Evolutionary conservation across 2,113 vertebrate species (phyloP), one percentile per base, ranked within the genome.

Genomic region (Carettochelys insculpta): DNA sequence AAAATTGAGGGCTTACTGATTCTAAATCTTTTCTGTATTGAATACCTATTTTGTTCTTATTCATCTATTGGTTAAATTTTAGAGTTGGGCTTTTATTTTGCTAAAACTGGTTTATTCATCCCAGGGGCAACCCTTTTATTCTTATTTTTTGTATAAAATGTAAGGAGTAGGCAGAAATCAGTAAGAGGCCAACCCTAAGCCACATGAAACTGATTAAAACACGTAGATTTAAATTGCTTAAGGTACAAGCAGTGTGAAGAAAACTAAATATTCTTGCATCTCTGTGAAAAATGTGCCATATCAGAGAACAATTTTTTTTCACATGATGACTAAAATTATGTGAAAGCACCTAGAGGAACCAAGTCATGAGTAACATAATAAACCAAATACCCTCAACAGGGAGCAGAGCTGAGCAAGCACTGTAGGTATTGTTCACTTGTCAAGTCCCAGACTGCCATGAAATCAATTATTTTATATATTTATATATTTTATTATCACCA

Each of bases 131-230:
- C 16, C 34, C 16, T n/a, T 31, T 65, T n/a, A 65, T 65, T n/a
- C 61, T 65, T 17, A 38, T 91, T 86, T 38, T 75, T 8, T 58
- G 53, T 51, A 5, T 86, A 16, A 31, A 43, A 68, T 10, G 7
- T 43, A 82, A 96, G 34, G 2, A 76, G 1, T 5, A 76, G 3
- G 13, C 82, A 8, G 8, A 14, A 73, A 77, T 13, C 1, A 45
- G 25, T 11, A 75, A 45, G 71, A 75, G 11, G 41, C 2, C 27
- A 52, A 5, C 54, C 71, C 29, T 3, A 65, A 0, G 0, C 3
- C 43, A 68, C 11, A 82, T 29, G 4, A 77, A 51, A n/a, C 31
- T 90, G 6, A 3, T 54, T 80, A 17, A 88, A 79, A 83, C 45
- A 1, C 5, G 77, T 25, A 5, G 12, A 65, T 61, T 53, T 86